Base-by-base conservation (phyloP, 1,140 invertebrate genomes). In the Macrotrachela quadricornifera region DNA sequence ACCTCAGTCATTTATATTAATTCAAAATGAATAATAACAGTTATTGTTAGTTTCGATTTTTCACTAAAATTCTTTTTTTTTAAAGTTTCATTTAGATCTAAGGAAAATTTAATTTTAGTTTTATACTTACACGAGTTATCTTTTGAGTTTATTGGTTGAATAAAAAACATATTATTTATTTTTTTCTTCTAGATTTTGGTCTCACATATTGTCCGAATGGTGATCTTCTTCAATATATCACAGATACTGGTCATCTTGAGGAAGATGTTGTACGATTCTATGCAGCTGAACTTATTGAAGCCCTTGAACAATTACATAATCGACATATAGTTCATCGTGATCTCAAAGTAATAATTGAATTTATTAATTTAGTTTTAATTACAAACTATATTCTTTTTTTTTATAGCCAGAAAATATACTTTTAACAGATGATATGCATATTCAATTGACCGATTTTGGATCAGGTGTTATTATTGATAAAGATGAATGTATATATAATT, bases 391-490 rank as follows among this genome's bases (percentile, higher is more conserved):
- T 59, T 56, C 15, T 57, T 67, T 66, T 57, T 74, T 76, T 59
- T 57, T 74, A 39, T 78, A 78, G 59, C 76, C 76, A 43, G 76
- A 78, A 61, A 78, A 78, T 59, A 74, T 78, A 57, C 60, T 78
- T n/a, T 59, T 78, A 39, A 83, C 85, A 71, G 83, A 90, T 65
- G 80, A 84, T 54, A 92, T 92, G 83, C 91, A 97, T 71, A 81
- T 95, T 56, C 76, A 90, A 60, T 82, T 97, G 43, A 88, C 88
- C 14, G 92, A 99, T 71, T 97, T 97, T 70, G 92, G 92, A 15
- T 91, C 87, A 49, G 82, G 85, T 0, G 94, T 90, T 71, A 83
- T 92, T 59, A 64, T 84, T 8, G 71, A 74, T 43, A 16, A 56
- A n/a, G n/a, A n/a, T n/a, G n/a, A n/a, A n/a, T n/a, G n/a, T n/a